Evolutionary conservation across 2,888 invertebrate species (phyloP).

Genomic region (Watsonalla binaria): DNA sequence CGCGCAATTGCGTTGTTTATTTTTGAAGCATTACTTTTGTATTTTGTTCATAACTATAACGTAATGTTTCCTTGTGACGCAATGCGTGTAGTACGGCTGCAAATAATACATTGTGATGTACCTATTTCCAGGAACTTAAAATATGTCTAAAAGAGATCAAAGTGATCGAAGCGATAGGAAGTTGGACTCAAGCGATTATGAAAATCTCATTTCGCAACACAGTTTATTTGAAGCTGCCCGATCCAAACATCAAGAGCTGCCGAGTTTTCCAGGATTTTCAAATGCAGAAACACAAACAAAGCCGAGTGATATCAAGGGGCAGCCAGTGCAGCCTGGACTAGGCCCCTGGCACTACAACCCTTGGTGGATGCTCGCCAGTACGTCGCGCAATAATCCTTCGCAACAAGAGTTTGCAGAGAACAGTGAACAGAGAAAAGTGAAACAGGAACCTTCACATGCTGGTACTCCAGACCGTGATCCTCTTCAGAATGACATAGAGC

Average conservation of each 20-base stretch:
- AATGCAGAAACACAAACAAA: slow-evolving; percentile 77
- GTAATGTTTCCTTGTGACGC: slow-evolving; percentile 21
- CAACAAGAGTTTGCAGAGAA: slow-evolving; percentile 70
- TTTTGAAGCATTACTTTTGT: slow-evolving; percentile 35
- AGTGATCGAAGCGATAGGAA: slow-evolving; percentile 69
- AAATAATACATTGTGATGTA: slow-evolving; percentile 7
- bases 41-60: background rate
- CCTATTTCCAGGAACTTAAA: slow-evolving; percentile 31
- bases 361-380: slow-evolving; percentile 77
- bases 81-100: slow-evolving; percentile 5
- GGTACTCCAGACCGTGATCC: slow-evolving; percentile 67
- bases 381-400: slow-evolving; percentile 64
- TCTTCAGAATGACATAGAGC: slow-evolving; percentile 57
- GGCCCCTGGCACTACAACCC: slow-evolving; percentile 76
- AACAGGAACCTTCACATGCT: slow-evolving; percentile 65
- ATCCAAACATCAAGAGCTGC: slow-evolving; percentile 66
- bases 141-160: slow-evolving; percentile 74
- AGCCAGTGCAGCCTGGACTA: slow-evolving; percentile 56
- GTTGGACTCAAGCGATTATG: slow-evolving; percentile 71
- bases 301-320: slow-evolving; percentile 64
- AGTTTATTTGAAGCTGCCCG: slow-evolving; percentile 70
- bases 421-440: slow-evolving; percentile 67
- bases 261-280: slow-evolving; percentile 72
- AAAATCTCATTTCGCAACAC: slow-evolving; percentile 71
- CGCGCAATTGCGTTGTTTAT: slow-evolving; percentile 73